Evolutionary conservation across 2,113 vertebrate species (phyloP).

Genomic region (Perca flavescens): DNA sequence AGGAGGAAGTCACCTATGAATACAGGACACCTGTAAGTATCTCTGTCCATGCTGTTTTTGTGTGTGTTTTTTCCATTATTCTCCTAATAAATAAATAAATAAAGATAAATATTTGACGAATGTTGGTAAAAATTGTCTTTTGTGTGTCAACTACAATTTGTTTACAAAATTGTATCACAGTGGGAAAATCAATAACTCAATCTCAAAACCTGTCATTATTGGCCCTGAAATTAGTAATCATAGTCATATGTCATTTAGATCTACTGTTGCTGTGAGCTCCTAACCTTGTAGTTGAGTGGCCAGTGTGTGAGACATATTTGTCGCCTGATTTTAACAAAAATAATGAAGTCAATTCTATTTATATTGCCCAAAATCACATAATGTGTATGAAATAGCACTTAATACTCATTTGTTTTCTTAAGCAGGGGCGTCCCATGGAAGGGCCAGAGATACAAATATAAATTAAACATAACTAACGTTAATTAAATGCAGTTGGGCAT

Average conservation of each 20-base stretch:
- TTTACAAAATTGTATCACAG: background rate
- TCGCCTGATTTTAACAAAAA: background rate
- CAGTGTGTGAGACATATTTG: background rate
- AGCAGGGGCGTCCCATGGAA: background rate
- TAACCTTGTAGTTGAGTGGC: background rate
- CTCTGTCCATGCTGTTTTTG: background rate
- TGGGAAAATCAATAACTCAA: background rate
- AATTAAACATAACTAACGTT: background rate
- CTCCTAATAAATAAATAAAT: background rate
- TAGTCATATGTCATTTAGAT: background rate
- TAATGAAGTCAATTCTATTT: background rate
- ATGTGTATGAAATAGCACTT: background rate
- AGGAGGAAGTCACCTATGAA: conserved; percentile 78
- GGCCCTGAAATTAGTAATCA: background rate
- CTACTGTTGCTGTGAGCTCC: background rate
- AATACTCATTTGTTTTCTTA: background rate
- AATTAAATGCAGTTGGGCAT: background rate
- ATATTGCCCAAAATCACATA: background rate
- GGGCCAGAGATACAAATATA: background rate
- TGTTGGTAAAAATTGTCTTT: background rate
- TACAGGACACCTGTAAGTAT: conserved; percentile 75
- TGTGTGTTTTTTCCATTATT: background rate
- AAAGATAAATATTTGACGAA: background rate
- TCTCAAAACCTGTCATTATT: background rate
- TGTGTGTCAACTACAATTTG: background rate